phyloP scores from a whole-genome alignment of 2,888 invertebrate species.

The Phanerotoma sp. region DNA sequence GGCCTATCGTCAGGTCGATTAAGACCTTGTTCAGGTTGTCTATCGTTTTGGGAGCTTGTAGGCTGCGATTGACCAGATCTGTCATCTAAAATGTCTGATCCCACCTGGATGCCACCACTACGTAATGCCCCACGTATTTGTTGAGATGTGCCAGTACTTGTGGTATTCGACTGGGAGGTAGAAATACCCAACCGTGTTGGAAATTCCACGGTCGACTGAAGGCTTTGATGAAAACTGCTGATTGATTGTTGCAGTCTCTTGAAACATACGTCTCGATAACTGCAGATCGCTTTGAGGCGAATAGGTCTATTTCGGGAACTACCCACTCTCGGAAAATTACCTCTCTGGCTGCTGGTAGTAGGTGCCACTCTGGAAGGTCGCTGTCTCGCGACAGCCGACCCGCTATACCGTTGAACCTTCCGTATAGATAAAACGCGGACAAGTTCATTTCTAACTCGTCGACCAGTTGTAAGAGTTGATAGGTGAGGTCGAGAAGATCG shows the following conservation, averaged over 20 bases:
- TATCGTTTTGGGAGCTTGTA: constrained; percentile 23
- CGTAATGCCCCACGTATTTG: neutral
- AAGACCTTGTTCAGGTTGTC: constrained; percentile 12
- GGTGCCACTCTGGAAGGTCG: constrained; percentile 9
- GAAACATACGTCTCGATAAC: constrained; percentile 25
- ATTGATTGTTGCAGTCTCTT: constrained; percentile 25
- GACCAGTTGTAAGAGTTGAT: constrained; percentile 14
- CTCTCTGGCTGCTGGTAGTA: constrained; percentile 6
- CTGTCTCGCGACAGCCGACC: constrained; percentile 34
- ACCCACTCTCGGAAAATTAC: constrained; percentile 8
- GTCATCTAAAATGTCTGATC: too few relatives aligned
- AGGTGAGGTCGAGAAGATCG: constrained; percentile 19
- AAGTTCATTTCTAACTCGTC: constrained; percentile 30
- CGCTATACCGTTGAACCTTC: constrained; percentile 41
- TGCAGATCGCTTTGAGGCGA: constrained; percentile 26
- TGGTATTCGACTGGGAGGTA: constrained; percentile 17
- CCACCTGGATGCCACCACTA: too few relatives aligned
- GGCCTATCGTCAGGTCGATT: constrained; percentile 27
- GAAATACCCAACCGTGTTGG: constrained; percentile 18
- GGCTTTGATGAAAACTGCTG: constrained; percentile 28
- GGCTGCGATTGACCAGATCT: too few relatives aligned
- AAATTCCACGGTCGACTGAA: constrained; percentile 25
- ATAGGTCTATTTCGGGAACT: constrained; percentile 29
- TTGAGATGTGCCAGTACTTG: constrained; percentile 13
- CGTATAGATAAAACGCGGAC: constrained; percentile 37